phyloP scores from a whole-genome alignment of 2,888 invertebrate genomes.

The Cheilosia impressa region DNA sequence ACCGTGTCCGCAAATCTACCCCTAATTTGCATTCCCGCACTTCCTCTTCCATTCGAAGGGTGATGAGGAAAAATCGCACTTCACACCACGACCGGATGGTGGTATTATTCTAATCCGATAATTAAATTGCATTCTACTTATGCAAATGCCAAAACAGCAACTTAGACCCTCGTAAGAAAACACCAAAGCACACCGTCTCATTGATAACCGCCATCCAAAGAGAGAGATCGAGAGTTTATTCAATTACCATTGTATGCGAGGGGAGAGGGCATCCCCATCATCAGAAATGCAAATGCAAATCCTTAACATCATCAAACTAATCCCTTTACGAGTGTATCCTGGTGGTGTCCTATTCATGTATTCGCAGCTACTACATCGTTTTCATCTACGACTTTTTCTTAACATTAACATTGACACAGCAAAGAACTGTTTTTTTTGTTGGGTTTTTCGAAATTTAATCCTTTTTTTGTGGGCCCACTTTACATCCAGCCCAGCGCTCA shows the following conservation, averaged over 20 bases:
- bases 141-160: slow-evolving; percentile 71
- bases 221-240: slow-evolving; percentile 64
- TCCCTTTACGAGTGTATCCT: slow-evolving; percentile 68
- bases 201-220: slow-evolving; percentile 41
- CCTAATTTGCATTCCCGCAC: slow-evolving; percentile 60
- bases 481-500: too few relatives aligned
- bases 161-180: slow-evolving; percentile 62
- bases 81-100: slow-evolving; percentile 20
- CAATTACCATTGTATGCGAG: slow-evolving; percentile 52
- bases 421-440: slow-evolving; percentile 14
- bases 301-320: slow-evolving; percentile 75
- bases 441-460: slow-evolving; percentile 68
- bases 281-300: slow-evolving; percentile 75
- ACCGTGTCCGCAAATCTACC: slow-evolving; percentile 43
- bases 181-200: slow-evolving; percentile 51
- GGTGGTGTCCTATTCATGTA: slow-evolving; percentile 38
- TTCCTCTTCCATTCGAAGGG: slow-evolving; percentile 39
- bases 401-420: slow-evolving; percentile 44
- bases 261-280: slow-evolving; percentile 51
- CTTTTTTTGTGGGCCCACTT: slow-evolving; percentile 46
- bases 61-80: not conserved
- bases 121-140: slow-evolving; percentile 76
- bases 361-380: slow-evolving; percentile 20
- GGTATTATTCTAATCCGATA: slow-evolving; percentile 73
- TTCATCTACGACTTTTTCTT: slow-evolving; percentile 34